Conservation (phyloP, 2,797 vertebrate genomes). For the Hapalemur alaotrensis region DNA sequence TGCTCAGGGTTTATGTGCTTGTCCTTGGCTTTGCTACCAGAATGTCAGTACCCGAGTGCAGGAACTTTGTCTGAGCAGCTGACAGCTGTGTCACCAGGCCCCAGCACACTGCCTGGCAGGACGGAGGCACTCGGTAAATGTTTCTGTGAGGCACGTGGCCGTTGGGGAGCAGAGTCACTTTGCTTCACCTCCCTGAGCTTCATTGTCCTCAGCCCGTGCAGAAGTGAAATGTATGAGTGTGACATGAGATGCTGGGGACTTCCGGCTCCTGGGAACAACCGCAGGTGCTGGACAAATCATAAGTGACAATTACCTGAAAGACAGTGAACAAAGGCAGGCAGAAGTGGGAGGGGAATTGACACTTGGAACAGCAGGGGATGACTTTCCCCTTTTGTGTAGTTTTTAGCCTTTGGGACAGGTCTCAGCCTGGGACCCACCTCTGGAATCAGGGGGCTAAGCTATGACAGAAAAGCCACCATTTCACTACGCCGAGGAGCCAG, state of each 20-base stretch:
- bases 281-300: not conserved
- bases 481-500: not conserved
- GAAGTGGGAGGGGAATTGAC: fast-evolving
- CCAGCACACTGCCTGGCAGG: not conserved
- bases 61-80: fast-evolving
- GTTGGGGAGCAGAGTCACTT: not conserved
- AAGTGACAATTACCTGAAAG: not conserved
- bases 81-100: not conserved
- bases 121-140: too few relatives aligned
- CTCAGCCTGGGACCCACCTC: not conserved
- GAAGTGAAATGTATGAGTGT: not conserved
- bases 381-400: not conserved
- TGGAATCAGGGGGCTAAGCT: not conserved
- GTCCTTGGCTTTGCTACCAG: not conserved
- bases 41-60: fast-evolving
- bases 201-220: fast-evolving
- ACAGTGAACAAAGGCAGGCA: too few relatives aligned
- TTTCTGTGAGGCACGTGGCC: fast-evolving
- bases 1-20: not conserved
- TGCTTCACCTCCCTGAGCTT: not conserved
- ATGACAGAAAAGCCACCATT: not conserved
- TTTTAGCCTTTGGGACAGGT: not conserved
- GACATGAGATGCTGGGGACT: not conserved
- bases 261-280: not conserved
- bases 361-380: not conserved